Conservation (phyloP, 2,888 invertebrate genomes). For the Trichopoda pennipes region DNA sequence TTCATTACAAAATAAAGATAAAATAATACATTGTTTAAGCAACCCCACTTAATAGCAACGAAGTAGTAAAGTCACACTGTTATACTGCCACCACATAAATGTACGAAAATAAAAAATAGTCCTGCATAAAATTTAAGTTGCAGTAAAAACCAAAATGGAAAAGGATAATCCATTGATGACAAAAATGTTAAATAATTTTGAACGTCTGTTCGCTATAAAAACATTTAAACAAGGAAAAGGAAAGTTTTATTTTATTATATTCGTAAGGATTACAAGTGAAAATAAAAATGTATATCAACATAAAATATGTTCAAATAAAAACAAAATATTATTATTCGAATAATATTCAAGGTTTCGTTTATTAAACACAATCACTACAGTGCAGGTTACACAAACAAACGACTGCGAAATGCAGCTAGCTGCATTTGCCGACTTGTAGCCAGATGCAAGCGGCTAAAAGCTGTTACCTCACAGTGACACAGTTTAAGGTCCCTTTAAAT, state of each 20-base stretch:
- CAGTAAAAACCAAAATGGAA: not conserved
- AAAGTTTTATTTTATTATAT: constrained; percentile 29
- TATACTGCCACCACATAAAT: constrained; percentile 16
- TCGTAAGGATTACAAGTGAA: constrained; percentile 3
- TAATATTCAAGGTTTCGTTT: too few relatives aligned
- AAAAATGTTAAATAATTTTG: constrained; percentile 57
- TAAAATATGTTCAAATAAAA: constrained; percentile 19
- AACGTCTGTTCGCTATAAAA: constrained; percentile 40
- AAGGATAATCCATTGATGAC: constrained; percentile 49
- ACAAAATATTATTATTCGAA: not conserved
- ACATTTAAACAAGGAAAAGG: not conserved
- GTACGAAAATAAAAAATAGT: constrained; percentile 1
- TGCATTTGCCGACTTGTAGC: too few relatives aligned
- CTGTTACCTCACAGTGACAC: too few relatives aligned
- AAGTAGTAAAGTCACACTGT: not conserved
- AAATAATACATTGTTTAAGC: not conserved
- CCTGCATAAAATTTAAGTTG: constrained; percentile 26
- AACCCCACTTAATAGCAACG: not conserved
- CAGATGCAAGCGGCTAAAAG: too few relatives aligned
- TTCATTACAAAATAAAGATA: not conserved
- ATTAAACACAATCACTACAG: too few relatives aligned
- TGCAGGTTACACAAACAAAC: too few relatives aligned
- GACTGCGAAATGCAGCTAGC: too few relatives aligned
- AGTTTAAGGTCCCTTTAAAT: too few relatives aligned
- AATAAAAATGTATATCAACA: not conserved